Evolutionary conservation across 2,797 vertebrate genomes (phyloP), one percentile per base, ranked within the genome.

Genomic region (Pangasius mekongensis): DNA sequence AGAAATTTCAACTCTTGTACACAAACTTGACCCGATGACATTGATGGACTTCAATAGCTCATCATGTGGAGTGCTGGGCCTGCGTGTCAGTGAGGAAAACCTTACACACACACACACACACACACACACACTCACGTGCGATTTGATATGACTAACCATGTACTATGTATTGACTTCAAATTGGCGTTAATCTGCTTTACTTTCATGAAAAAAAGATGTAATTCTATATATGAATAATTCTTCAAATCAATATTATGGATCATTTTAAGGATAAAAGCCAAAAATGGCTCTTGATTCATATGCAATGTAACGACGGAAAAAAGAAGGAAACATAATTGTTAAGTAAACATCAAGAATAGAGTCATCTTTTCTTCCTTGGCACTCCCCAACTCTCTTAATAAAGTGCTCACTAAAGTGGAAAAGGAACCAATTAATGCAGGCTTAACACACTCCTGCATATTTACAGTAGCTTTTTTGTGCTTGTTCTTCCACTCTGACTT

Each of bases 401-500:
- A 97, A 97, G 97, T 96, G 96, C 96, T 96, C 96, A 96, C 95
- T 95, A 97, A 97, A 96, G 97, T 89, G 97, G 96, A 97, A 98
- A 97, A 97, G 96, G 95, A 96, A 96, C 97, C 98, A 99, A 99
- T 99, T 99, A 99, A 97, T 96, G 97, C 96, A 97, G 97, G 98
- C 98, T 99, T 99, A 99, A 98, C 98, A 98, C 98, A 99, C 98
- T 98, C 98, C 97, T 97, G 97, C 96, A 97, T 99, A 98, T 99
- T 99, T 99, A 99, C 98, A 98, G 98, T 99, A 97, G 97, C 98
- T 97, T 99, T 98, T 99, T 97, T 99, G 97, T 98, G 96, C 97
- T 97, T 97, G 97, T 98, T 97, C 97, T 97, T 98, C 97, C 97
- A 96, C 97, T 97, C 96, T 97, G 97, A 99, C 97, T 99, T 99